Conservation (phyloP, 2,797 vertebrate species). For the Danio tinwini region DNA sequence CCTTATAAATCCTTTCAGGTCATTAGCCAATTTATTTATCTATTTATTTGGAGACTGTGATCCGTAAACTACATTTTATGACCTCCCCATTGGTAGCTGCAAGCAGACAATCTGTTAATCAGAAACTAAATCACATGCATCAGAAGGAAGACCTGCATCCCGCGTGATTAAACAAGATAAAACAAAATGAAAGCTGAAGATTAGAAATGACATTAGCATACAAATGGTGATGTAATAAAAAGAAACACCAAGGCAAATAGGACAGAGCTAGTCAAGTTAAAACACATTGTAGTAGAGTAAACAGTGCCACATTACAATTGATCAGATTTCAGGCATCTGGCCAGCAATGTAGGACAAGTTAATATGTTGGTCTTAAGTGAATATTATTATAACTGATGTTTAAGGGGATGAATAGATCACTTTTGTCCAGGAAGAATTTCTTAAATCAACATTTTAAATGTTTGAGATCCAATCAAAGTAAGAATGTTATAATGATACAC, state of each 20-base stretch:
- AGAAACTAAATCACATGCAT: neutral
- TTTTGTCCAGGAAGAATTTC: too few species aligned
- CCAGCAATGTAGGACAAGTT: too few species aligned
- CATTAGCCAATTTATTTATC: neutral
- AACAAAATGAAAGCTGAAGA: neutral
- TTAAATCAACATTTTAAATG: too few species aligned
- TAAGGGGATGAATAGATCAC: too few species aligned
- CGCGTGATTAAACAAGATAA: neutral
- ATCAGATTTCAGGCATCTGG: too few species aligned
- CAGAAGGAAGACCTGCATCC: neutral
- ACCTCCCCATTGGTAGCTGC: neutral
- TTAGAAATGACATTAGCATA: neutral
- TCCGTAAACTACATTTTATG: too few species aligned
- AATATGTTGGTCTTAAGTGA: too few species aligned
- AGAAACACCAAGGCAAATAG: neutral
- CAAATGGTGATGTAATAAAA: neutral
- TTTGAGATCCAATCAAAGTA: too few species aligned
- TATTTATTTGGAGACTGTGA: too few species aligned
- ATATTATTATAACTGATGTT: too few species aligned
- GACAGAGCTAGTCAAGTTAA: neutral
- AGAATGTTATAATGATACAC: too few species aligned
- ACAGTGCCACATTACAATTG: conserved; percentile 63
- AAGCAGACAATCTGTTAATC: neutral
- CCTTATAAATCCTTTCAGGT: neutral
- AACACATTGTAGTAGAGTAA: neutral